These are phyloP conservation scores for Tromatobia lineatoria DNA, from an alignment of 2,888 invertebrate genomes.

Conservation along the genomic window DNA sequence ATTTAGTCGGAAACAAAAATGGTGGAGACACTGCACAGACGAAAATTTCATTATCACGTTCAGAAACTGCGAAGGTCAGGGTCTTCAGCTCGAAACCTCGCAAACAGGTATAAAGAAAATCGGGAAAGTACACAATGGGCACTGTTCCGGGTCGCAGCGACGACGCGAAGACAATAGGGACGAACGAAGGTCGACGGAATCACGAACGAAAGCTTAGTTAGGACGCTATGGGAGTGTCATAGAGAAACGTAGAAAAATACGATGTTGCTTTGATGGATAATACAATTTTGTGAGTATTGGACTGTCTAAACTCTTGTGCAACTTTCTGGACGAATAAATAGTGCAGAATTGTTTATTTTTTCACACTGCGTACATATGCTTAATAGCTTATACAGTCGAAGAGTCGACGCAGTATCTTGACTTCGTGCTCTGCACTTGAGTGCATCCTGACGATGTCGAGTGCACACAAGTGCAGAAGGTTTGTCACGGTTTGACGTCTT, in stretches of 20 bases:
- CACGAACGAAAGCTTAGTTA: conserved; percentile 1
- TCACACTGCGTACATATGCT: neutral
- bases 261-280: conserved; percentile 1
- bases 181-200: neutral
- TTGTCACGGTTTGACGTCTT: neutral
- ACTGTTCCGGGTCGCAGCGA: neutral
- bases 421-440: neutral
- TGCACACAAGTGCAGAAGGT: conserved; percentile 2
- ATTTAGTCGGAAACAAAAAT: neutral
- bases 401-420: neutral
- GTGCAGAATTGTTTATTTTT: neutral
- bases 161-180: conserved; percentile 27
- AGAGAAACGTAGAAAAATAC: conserved; percentile 14
- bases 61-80: neutral
- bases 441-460: neutral
- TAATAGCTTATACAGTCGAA: neutral
- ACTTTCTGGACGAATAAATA: neutral
- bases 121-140: conserved; percentile 26
- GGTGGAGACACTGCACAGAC: neutral
- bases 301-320: neutral
- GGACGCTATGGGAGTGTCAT: conserved; percentile 1
- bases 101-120: conserved; percentile 40
- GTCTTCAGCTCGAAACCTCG: neutral
- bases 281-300: neutral
- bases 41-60: neutral